Evolutionary conservation across 2,797 vertebrate genomes (phyloP), one percentile per base, ranked within the genome.

Genomic region (Coracias cyanogaster): DNA sequence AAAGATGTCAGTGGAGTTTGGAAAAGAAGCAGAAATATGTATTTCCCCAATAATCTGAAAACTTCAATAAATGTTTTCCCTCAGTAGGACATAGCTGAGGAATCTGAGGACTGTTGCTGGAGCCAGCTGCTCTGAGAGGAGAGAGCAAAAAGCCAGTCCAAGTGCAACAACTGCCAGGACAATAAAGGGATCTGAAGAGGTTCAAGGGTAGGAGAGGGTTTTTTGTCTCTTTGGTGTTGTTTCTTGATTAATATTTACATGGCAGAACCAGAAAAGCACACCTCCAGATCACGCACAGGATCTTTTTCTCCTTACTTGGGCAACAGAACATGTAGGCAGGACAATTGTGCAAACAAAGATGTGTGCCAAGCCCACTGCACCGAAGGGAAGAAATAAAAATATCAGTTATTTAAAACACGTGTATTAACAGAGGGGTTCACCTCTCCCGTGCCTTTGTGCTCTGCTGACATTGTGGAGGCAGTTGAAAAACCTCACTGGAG

Each of bases 41-140:
- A 97, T 97, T 96, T 97, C 93, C 84, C 91, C 96, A 93, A 96
- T 94, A 97, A 95, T 85, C 85, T 95, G 82, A 97, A 97, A 90
- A 91, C 93, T 96, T 97, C 96, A 91, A 83, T 96, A 96, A 97
- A 94, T 97, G 95, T 97, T 97, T 97, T 97, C 61, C 84, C 97
- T 97, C 97, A 96, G 96, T 96, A 86, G 97, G 97, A 97, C 43
- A 13, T 86, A 96, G 80, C 94, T 97, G 79, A 94, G 95, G 96
- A 97, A 97, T 97, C 96, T 93, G 70, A 72, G 90, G 94, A 95
- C 60, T 31, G 19, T 90, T 61, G 87, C 83, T 81, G 72, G 61
- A 94, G 93, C 94, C 95, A 96, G 91, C 65, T 19, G 18, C 82
- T 95, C 81, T 45, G 80, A 95, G 93, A 96, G 71, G 73, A 94